phyloP scores from a whole-genome alignment of 2,888 invertebrate genomes.

The Brassicogethes aeneus region DNA sequence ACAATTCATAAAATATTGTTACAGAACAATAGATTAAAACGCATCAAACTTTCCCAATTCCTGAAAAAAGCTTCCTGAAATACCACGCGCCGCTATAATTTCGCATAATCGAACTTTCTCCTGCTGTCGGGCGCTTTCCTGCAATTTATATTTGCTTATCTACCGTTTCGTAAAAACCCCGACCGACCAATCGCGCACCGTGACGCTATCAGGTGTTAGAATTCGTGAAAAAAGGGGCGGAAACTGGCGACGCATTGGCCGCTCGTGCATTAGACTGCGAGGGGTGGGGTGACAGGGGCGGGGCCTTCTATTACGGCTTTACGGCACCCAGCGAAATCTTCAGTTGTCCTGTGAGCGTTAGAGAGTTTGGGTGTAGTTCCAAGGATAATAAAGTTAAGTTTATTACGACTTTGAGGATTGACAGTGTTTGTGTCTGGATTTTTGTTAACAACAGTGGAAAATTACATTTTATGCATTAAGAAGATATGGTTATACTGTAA shows the following conservation, averaged over 20 bases:
- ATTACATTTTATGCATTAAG: slow-evolving; percentile 16
- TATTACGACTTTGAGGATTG: too few relatives aligned
- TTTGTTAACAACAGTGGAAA: slow-evolving; percentile 5
- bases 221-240: slow-evolving; percentile 26
- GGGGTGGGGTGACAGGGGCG: slow-evolving; percentile 27
- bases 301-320: slow-evolving; percentile 23
- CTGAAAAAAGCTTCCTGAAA: too few relatives aligned
- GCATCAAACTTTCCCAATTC: too few relatives aligned
- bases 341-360: slow-evolving; percentile 29
- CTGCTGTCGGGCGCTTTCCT: background rate
- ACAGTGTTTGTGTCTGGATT: slow-evolving; percentile 5
- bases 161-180: background rate
- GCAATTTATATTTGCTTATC: background rate
- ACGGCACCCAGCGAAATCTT: slow-evolving; percentile 15
- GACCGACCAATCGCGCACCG: slow-evolving; percentile 22
- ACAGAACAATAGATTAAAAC: too few relatives aligned
- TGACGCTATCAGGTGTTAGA: slow-evolving; percentile 34
- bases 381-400: too few relatives aligned
- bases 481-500: slow-evolving; percentile 42
- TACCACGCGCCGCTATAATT: background rate
- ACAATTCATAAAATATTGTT: too few relatives aligned
- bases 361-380: background rate
- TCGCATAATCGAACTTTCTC: background rate
- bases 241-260: slow-evolving; percentile 19
- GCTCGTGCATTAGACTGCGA: slow-evolving; percentile 9